Base-by-base conservation (phyloP, 2,113 vertebrate genomes). In the Neofelis nebulosa region DNA sequence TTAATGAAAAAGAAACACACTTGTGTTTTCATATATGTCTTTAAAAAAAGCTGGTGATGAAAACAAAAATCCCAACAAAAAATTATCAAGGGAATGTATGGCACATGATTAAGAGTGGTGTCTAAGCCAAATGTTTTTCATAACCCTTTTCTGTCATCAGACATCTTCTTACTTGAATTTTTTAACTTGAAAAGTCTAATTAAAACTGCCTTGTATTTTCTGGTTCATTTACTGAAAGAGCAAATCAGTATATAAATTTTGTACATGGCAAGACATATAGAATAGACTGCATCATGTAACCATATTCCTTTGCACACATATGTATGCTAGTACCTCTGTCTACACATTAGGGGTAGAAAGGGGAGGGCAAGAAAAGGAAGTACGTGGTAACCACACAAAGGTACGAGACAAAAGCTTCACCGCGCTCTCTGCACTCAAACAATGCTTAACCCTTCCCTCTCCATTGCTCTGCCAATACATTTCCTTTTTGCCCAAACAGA, bases 21-120 rank as follows among this genome's bases (percentile, higher is more conserved):
- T 65, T 92, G 31, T 91, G 63, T 73, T 73, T 95, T n/a, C 36
- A 80, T 61, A 8, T 89, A 83, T 36, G 7, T 83, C 57, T 95
- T 95, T 19, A 33, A 1, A 25, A 33, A 94, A 92, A 91, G 21
- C 52, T 66, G 7, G 50, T 18, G n/a, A 84, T 15, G 27, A 97
- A 87, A 97, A 95, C 4, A 25, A 91, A 98, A 95, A 55, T 89
- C 36, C 63, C 76, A 94, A 91, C 5, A 84, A 41, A 69, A 96
- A 79, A 31, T 45, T 38, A 95, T 57, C 41, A 89, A 29, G 21
- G 14, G 94, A 2, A 29, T 0, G 0, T 19, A 69, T 68, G 33
- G 38, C 71, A 91, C 66, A 89, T 95, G 81, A 95, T 87, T 65
- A 74, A 83, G 18, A 97, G 13, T 68, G 50, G 3, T 74, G 94